phyloP scores from a whole-genome alignment of 2,113 vertebrate genomes.

The Hepsetus odoe region DNA sequence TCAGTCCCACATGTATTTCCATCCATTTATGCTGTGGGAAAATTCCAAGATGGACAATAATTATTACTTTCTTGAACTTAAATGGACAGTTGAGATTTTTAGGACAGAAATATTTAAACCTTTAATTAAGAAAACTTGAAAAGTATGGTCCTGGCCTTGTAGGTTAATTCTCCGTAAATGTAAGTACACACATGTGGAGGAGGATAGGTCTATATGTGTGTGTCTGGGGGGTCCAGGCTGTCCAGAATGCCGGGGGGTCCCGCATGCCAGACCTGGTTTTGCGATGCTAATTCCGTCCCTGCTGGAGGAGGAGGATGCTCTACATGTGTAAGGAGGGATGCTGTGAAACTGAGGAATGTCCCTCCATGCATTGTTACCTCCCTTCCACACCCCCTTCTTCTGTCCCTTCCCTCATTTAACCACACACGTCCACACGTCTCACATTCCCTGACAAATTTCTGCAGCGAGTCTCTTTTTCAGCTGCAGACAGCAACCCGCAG shows the following conservation, averaged over 20 bases:
- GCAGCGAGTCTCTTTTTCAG: not conserved
- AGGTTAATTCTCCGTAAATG: no score
- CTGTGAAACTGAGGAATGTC: conserved; percentile 52
- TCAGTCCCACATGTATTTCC: no score
- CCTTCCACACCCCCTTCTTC: conserved; percentile 6
- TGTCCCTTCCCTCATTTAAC: not conserved
- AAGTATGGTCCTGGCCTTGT: no score
- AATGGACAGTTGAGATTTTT: no score
- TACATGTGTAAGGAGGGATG: conserved; percentile 60
- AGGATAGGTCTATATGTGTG: conserved; percentile 30
- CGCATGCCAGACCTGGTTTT: conserved; percentile 49
- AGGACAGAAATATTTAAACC: no score
- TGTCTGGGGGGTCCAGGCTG: conserved; percentile 54
- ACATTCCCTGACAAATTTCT: not conserved
- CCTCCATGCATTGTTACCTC: conserved; percentile 10
- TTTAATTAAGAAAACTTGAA: no score
- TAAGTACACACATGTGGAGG: conserved; percentile 23
- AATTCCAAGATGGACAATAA: no score
- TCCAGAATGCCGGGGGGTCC: conserved; percentile 26
- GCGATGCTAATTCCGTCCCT: conserved; percentile 59
- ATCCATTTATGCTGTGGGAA: no score
- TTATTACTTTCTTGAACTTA: no score
- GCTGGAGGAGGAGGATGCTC: conserved; percentile 55
- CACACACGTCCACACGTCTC: conserved; percentile 21
- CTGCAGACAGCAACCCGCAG: not conserved